phyloP scores from a whole-genome alignment of 2,113 vertebrate species.

The Entelurus aequoreus region DNA sequence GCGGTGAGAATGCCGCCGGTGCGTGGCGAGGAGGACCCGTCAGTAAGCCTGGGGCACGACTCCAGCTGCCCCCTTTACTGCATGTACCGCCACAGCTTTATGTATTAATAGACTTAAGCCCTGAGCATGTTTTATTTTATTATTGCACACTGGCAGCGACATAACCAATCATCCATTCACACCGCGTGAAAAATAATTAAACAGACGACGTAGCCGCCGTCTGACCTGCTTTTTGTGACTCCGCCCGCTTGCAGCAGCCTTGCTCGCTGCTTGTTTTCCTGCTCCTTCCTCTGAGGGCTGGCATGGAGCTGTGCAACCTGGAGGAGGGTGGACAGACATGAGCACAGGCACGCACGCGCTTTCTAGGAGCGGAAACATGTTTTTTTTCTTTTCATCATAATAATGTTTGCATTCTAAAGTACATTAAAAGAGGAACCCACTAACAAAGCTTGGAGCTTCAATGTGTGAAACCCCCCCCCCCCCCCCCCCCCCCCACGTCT shows the following conservation, averaged over 20 bases:
- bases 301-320: constrained; percentile 32
- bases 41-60: background rate
- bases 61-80: background rate
- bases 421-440: background rate
- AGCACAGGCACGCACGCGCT: background rate
- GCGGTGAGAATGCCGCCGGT: background rate
- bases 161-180: constrained; percentile 1
- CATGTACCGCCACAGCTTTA: too few species aligned
- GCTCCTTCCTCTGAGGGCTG: constrained; percentile 32
- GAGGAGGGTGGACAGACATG: constrained; percentile 23
- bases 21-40: background rate
- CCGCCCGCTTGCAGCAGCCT: constrained; percentile 4
- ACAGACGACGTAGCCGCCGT: constrained; percentile 23
- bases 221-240: constrained; percentile 46
- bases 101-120: background rate
- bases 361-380: background rate
- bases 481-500: too few species aligned
- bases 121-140: constrained; percentile 1
- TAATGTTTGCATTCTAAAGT: too few species aligned
- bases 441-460: constrained; percentile 27
- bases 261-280: constrained; percentile 21
- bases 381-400: constrained; percentile 18
- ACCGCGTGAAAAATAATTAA: constrained; percentile 1
- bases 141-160: background rate
- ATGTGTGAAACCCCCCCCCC: too few species aligned